Conservation (phyloP, 1,140 invertebrate genomes). For the Plectrocnemia conspersa region DNA sequence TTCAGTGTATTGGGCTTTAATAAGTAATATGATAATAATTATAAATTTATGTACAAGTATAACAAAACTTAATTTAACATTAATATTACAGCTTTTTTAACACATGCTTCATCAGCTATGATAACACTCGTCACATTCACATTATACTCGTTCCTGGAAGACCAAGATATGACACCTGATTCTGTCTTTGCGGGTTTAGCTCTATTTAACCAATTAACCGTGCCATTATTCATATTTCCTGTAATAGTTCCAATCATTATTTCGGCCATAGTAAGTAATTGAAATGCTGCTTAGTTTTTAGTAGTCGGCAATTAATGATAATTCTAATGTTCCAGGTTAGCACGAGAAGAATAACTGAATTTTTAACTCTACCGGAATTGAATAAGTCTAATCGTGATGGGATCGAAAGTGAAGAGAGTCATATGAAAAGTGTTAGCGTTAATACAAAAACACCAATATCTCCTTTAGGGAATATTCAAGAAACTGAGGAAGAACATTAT, state of each 20-base stretch:
- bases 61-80: constrained; percentile 6
- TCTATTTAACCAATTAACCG: constrained; percentile 74
- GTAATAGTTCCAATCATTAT: constrained; percentile 74
- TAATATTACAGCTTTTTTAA: constrained; percentile 60
- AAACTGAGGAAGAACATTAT: constrained; percentile 40
- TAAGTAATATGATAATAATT: constrained; percentile 54
- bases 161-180: constrained; percentile 58
- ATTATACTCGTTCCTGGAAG: constrained; percentile 57
- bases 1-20: constrained; percentile 67
- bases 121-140: constrained; percentile 69
- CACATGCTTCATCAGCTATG: constrained; percentile 66
- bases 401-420: too few species aligned
- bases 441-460: constrained; percentile 3
- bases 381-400: constrained; percentile 49
- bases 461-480: constrained; percentile 27
- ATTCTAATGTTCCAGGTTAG: constrained; percentile 52
- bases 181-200: constrained; percentile 72
- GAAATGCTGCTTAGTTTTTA: background rate
- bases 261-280: constrained; percentile 60
- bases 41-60: background rate
- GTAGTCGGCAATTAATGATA: background rate
- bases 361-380: constrained; percentile 64
- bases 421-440: too few species aligned
- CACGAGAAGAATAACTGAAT: constrained; percentile 62
- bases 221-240: constrained; percentile 74